A percentile compares a stretch with the other conserved stretches of the same genome.
These are phyloP conservation scores for Bostrychus sinensis DNA, from an alignment of 2,113 vertebrate species.

Conservation along the genomic window DNA sequence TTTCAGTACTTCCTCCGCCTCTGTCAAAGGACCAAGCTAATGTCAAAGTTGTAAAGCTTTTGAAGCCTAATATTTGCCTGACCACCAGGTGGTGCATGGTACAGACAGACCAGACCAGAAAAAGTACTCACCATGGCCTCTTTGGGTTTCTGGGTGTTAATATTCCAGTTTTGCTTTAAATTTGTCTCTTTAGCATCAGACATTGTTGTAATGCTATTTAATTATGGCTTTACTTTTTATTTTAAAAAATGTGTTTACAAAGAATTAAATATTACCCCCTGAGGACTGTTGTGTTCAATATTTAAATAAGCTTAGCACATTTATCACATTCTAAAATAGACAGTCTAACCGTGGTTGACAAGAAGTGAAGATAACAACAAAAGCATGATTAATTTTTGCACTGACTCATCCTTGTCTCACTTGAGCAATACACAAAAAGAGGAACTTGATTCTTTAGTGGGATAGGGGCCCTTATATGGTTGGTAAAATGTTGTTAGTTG, in stretches of 20 bases:
- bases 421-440: conserved; percentile 83
- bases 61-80: conserved; percentile 22
- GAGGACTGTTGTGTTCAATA: conserved; percentile 1
- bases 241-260: too few species aligned
- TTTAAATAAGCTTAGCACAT: conserved; percentile 19
- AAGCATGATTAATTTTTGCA: conserved; percentile 68
- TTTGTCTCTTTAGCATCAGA: too few species aligned
- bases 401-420: conserved; percentile 80
- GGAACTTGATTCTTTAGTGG: conserved; percentile 73
- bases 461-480: conserved; percentile 51
- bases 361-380: conserved; percentile 61
- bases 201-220: too few species aligned
- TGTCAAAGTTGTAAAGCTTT: background rate
- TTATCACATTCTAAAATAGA: conserved; percentile 50
- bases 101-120: conserved; percentile 8
- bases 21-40: background rate
- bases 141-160: too few species aligned
- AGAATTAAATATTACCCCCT: background rate
- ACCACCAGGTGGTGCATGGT: conserved; percentile 67
- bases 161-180: background rate
- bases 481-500: conserved; percentile 20
- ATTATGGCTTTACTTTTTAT: too few species aligned
- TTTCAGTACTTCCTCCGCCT: too few species aligned
- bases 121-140: background rate
- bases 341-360: conserved; percentile 7